phyloP scores from a whole-genome alignment of 2,113 vertebrate genomes.

The Colinus virginianus region DNA sequence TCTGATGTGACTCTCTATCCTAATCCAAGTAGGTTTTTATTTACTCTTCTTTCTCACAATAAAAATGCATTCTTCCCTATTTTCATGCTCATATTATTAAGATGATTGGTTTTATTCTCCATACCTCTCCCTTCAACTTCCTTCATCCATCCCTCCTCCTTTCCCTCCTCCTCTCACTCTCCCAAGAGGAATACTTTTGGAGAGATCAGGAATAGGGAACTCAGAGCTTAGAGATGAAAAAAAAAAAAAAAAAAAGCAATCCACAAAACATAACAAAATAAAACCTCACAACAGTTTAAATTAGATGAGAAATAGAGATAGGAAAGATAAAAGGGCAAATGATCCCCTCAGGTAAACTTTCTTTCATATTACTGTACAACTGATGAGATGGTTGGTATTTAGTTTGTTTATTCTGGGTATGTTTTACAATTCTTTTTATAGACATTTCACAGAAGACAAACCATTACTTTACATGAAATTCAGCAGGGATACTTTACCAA shows the following conservation, averaged over 20 bases:
- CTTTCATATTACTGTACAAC: not conserved
- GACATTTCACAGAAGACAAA: not conserved
- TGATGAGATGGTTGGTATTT: not conserved
- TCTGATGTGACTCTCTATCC: not conserved
- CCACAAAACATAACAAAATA: not conserved
- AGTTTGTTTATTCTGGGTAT: not conserved
- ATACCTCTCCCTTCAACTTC: not conserved
- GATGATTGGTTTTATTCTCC: not conserved
- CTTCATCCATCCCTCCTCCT: not conserved
- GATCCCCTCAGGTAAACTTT: not conserved
- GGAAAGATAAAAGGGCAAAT: not conserved
- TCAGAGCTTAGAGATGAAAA: not conserved
- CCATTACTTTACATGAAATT: not conserved
- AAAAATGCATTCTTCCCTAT: not conserved
- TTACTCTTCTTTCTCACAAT: not conserved
- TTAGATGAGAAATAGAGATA: not conserved
- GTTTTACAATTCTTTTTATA: not conserved
- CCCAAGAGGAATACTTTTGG: not conserved
- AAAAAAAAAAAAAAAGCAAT: not conserved
- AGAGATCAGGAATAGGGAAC: not conserved
- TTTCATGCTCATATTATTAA: not conserved
- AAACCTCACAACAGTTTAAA: not conserved
- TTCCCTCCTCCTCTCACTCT: not conserved
- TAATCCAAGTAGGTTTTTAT: not conserved
- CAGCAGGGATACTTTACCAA: not conserved